Base-by-base conservation (phyloP, 2,888 invertebrate species). In the Coleophora flavipennella region DNA sequence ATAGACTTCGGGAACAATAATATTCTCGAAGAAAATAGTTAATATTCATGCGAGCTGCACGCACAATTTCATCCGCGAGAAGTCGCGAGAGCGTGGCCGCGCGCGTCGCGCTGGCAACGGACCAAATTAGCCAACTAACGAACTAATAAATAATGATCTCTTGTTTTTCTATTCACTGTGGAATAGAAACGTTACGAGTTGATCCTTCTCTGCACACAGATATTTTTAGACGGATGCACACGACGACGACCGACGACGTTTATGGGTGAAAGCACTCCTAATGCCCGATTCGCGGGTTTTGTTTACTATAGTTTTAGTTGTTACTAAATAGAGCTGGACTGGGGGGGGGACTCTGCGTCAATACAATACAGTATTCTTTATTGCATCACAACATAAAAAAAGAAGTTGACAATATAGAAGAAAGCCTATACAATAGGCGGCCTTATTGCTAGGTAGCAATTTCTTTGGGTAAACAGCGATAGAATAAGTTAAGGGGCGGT, bases 81-180 rank as follows among this genome's bases (percentile, higher is more conserved):
- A 60, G 73, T 61, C 77, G 72, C 73, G 81, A 81, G 81, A 83
- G 80, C 79, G 79, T 78, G 45, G 85, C 86, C 64, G 62, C 62
- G 69, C 20, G 60, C 69, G 57, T 53, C 44, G 47, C 57, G 70
- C 73, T 75, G 79, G 75, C 81, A 70, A 56, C 71, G 68, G 79
- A 83, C 84, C 81, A 81, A 84, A 84, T 84, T 84, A 84, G 74
- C 79, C 72, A 76, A 75, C 80, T 80, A 78, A 79, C 81, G 71
- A 76, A 81, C 78, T 84, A 81, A 84, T 84, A 84, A 84, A 84
- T 84, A 77, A 84, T 81, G 71, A 75, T 81, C 81, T 83, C 78
- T 84, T 84, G 79, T 84, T 84, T 83, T 84, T 84, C 83, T 80
- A 80, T 79, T 75, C 73, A 63, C 58, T 64, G 67, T 65, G 69